Conservation (phyloP, 2,113 vertebrate species). For the Copsychus sechellarum region DNA sequence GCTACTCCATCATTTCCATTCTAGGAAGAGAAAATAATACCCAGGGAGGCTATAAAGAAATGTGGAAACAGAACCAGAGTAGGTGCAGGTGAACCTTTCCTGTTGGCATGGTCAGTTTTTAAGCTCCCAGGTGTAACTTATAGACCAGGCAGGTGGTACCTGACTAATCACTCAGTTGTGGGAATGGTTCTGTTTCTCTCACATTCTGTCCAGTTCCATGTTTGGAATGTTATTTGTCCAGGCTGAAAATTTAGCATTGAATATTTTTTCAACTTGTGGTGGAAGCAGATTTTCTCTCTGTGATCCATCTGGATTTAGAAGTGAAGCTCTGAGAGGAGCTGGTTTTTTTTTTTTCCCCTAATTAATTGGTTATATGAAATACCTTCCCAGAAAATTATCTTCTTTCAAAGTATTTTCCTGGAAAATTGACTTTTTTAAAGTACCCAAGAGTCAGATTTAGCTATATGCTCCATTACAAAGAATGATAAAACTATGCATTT, state of each 20-base stretch:
- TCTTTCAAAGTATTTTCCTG: background rate
- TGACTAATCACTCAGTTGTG: background rate
- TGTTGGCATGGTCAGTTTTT: background rate
- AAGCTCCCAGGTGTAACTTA: background rate
- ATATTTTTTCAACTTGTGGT: background rate
- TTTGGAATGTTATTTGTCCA: background rate
- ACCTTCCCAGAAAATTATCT: background rate
- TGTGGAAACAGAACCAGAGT: background rate
- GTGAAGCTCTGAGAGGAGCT: background rate
- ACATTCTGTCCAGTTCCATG: background rate
- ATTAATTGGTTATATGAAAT: background rate
- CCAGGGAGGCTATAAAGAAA: background rate
- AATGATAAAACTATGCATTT: background rate
- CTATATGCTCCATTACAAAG: background rate
- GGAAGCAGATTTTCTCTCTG: background rate
- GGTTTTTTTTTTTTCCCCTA: background rate
- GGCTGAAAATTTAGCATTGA: background rate
- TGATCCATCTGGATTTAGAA: background rate
- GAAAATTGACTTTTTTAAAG: background rate
- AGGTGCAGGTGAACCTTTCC: background rate
- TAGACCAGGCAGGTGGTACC: background rate
- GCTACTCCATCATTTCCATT: constrained; percentile 56
- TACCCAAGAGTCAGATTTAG: background rate
- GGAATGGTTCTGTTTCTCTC: background rate
- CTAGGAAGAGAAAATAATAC: constrained; percentile 45